Evolutionary conservation across 2,113 vertebrate species (phyloP).

Genomic region (Mormyrus lacerda): DNA sequence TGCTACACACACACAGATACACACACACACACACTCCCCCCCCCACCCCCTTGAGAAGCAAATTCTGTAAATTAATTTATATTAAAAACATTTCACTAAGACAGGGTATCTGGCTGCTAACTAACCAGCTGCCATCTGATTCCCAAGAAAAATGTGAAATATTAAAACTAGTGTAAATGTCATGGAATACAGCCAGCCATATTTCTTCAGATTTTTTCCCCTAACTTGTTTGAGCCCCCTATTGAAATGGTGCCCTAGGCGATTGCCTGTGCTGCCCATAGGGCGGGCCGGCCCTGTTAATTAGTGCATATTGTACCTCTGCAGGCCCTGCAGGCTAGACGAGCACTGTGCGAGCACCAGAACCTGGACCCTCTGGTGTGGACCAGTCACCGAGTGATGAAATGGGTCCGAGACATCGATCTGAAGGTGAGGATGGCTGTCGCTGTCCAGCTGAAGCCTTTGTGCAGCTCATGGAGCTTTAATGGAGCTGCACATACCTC

Average conservation of each 20-base stretch:
- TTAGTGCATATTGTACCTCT: constrained; percentile 10
- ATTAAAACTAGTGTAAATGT: neutral
- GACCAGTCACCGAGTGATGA: constrained; percentile 74
- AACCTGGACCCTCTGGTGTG: constrained; percentile 72
- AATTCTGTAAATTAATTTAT: neutral
- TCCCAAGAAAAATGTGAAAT: neutral
- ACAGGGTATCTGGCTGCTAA: neutral
- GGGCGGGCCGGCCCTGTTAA: neutral
- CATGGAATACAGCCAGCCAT: neutral
- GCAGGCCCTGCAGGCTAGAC: constrained; percentile 68
- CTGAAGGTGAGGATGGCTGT: constrained; percentile 60
- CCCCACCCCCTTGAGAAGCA: neutral
- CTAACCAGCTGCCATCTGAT: neutral
- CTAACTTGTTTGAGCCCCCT: neutral
- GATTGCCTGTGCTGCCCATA: neutral
- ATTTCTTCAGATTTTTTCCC: neutral
- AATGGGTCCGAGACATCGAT: constrained; percentile 77
- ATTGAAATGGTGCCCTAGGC: neutral
- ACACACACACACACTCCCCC: neutral
- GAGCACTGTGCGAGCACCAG: constrained; percentile 70
- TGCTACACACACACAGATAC: neutral
- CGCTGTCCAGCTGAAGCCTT: neutral
- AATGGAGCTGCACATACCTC: neutral
- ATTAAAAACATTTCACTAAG: neutral
- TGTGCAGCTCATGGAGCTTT: neutral